These are phyloP conservation scores for Hippocampus mohnikei DNA, from an alignment of 2,113 vertebrate genomes.

Conservation along the genomic window DNA sequence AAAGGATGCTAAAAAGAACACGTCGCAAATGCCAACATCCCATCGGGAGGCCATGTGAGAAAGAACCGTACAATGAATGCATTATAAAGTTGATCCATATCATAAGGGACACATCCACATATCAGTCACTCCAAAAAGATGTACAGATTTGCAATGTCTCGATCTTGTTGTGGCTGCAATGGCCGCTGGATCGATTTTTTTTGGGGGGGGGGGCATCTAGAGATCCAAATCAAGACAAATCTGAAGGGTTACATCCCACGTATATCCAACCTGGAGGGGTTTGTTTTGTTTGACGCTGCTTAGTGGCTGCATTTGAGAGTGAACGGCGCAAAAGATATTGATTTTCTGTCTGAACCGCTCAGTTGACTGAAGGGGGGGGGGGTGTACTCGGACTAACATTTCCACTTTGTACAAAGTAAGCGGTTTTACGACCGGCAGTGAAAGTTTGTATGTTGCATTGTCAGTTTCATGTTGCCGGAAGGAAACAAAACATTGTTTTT, in stretches of 20 bases:
- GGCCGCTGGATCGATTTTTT: background rate
- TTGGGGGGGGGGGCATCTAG: too few relatives aligned
- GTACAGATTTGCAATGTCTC: background rate
- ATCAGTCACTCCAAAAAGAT: too few relatives aligned
- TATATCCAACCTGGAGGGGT: conserved; percentile 4
- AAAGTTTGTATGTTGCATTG: too few relatives aligned
- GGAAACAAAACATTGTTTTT: too few relatives aligned
- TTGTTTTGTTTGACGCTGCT: conserved; percentile 4
- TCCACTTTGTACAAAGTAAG: too few relatives aligned
- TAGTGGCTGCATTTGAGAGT: background rate
- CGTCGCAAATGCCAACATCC: conserved; percentile 22
- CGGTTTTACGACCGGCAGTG: too few relatives aligned
- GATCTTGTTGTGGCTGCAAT: background rate
- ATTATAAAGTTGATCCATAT: background rate
- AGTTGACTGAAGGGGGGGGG: too few relatives aligned
- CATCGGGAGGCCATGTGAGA: conserved; percentile 26
- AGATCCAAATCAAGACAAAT: conserved; percentile 5
- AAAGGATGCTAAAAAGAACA: background rate
- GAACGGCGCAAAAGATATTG: background rate
- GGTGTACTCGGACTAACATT: too few relatives aligned
- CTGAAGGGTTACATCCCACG: background rate
- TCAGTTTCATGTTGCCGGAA: too few relatives aligned
- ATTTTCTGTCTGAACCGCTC: too few relatives aligned
- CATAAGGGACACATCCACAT: background rate
- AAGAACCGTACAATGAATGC: conserved; percentile 3